Conservation (phyloP, 1,140 invertebrate species). For the Caenorhabditis remanei region DNA sequence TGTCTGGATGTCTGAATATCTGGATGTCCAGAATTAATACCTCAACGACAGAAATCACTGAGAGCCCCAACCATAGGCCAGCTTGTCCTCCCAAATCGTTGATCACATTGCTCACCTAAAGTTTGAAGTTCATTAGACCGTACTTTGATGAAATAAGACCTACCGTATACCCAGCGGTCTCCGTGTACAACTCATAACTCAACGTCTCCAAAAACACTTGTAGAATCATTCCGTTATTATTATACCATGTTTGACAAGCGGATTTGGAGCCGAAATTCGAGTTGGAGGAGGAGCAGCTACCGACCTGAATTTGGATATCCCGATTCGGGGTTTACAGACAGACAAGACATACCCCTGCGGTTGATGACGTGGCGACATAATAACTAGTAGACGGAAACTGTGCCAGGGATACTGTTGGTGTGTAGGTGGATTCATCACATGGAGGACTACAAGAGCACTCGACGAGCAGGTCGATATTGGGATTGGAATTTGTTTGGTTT, state of each 20-base stretch:
- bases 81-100: constrained; percentile 65
- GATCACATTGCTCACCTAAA: constrained; percentile 53
- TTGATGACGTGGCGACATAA: constrained; percentile 27
- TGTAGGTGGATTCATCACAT: constrained; percentile 50
- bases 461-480: constrained; percentile 36
- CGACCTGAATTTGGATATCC: constrained; percentile 6
- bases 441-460: constrained; percentile 56
- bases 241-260: constrained; percentile 44
- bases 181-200: constrained; percentile 54
- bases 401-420: constrained; percentile 38
- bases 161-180: constrained; percentile 45
- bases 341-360: not conserved
- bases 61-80: constrained; percentile 62
- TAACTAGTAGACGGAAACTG: constrained; percentile 51
- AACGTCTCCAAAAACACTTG: constrained; percentile 48
- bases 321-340: not conserved
- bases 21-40: not conserved
- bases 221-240: constrained; percentile 12
- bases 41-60: constrained; percentile 58
- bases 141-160: too few species aligned
- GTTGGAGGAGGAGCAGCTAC: constrained; percentile 12
- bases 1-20: not conserved
- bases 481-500: constrained; percentile 52
- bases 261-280: not conserved
- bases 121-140: too few species aligned